phyloP scores from a whole-genome alignment of 2,888 invertebrate species.

The Tachina fera region DNA sequence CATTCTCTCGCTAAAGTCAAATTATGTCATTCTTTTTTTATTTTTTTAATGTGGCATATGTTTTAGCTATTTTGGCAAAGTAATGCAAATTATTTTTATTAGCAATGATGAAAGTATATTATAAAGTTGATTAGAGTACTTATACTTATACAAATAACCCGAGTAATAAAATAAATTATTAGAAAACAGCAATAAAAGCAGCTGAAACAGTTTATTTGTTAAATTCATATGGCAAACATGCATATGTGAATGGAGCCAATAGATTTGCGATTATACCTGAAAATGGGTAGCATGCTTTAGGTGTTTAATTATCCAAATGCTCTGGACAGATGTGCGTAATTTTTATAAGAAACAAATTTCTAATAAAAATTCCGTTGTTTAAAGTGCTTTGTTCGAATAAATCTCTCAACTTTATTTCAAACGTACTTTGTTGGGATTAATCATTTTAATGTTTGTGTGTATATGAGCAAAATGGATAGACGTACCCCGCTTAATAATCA shows the following conservation, averaged over 20 bases:
- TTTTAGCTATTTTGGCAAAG: conserved; percentile 45
- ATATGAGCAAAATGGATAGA: no score
- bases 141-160: conserved; percentile 19
- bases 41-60: conserved; percentile 28
- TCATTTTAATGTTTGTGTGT: no score
- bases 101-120: conserved; percentile 38
- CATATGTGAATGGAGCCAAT: neutral
- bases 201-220: conserved; percentile 45
- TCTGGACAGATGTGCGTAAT: no score
- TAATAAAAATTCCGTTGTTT: no score
- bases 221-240: neutral
- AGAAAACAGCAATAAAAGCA: conserved; percentile 40
- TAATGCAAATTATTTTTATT: conserved; percentile 41
- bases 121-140: conserved; percentile 26
- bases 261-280: neutral
- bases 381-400: no score
- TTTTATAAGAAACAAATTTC: no score
- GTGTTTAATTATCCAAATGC: no score
- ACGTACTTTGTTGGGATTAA: no score
- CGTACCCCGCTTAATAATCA: no score
- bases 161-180: conserved; percentile 24
- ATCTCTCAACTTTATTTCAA: no score
- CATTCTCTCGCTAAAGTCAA: conserved; percentile 24
- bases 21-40: conserved; percentile 12
- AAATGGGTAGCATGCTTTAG: no score